Conservation (phyloP, 2,888 invertebrate species). For the Deladenus siricidicola region DNA sequence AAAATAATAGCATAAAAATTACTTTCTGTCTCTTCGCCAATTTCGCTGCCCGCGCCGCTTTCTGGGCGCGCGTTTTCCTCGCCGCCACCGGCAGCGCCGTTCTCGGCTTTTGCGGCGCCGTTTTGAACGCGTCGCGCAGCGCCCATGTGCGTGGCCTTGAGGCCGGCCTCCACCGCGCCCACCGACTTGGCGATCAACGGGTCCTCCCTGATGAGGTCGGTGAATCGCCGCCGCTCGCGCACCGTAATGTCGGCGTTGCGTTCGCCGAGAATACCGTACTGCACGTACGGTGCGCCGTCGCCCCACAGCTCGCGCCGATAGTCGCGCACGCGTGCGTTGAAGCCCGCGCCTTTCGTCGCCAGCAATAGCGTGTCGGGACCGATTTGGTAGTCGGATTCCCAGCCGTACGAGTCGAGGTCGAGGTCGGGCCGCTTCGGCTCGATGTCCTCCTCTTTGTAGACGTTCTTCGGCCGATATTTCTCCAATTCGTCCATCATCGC, state of each 20-base stretch:
- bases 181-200: conserved; percentile 30
- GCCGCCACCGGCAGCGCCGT: conserved; percentile 45
- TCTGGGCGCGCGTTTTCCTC: no score
- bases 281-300: conserved; percentile 44
- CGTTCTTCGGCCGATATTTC: conserved; percentile 42
- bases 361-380: conserved; percentile 92
- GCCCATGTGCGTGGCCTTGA: conserved; percentile 10
- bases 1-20: neutral
- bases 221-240: conserved; percentile 47
- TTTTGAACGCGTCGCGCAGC: conserved; percentile 18
- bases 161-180: conserved; percentile 18
- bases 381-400: conserved; percentile 63
- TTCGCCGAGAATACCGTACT: conserved; percentile 43
- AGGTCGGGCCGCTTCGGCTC: conserved; percentile 32
- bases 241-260: conserved; percentile 51
- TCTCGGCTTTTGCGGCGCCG: conserved; percentile 37
- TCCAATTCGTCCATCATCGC: conserved; percentile 42
- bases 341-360: conserved; percentile 82
- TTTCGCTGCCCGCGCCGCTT: neutral
- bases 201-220: conserved; percentile 33
- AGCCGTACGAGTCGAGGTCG: conserved; percentile 54
- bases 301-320: conserved; percentile 47
- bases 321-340: conserved; percentile 64
- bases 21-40: neutral
- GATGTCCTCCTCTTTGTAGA: conserved; percentile 42